A percentile compares a stretch with the other conserved stretches of the same genome.
These are phyloP conservation scores for Emydura subglobosa DNA, from an alignment of 2,113 vertebrate genomes.

Conservation along the genomic window DNA sequence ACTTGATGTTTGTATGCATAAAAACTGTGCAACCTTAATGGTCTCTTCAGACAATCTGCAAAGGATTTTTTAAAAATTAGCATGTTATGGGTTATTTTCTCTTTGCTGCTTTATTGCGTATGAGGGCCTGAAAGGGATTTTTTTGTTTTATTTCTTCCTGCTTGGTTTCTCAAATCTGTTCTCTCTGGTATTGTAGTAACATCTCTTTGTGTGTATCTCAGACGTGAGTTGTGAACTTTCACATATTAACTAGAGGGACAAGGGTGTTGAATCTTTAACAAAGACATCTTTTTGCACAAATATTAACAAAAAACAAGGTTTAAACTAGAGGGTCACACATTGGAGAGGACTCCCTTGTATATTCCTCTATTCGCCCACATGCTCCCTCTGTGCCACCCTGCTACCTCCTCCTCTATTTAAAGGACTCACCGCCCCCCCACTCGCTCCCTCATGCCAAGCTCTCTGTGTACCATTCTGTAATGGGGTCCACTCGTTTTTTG, in stretches of 20 bases:
- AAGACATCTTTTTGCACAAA: neutral
- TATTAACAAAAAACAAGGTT: neutral
- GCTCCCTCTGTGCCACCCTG: neutral
- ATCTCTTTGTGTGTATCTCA: neutral
- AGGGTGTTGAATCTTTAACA: neutral
- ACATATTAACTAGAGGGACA: neutral
- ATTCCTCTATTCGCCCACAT: neutral
- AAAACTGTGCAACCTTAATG: neutral
- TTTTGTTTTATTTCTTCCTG: neutral
- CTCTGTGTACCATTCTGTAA: accelerated
- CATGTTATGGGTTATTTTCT: neutral
- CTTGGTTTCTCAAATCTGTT: neutral
- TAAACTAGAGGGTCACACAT: neutral
- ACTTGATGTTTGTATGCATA: neutral
- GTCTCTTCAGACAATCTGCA: neutral
- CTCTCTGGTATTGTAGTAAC: neutral
- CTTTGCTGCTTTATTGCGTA: neutral
- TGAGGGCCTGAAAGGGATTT: neutral
- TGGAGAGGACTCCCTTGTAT: neutral
- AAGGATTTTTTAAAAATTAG: neutral
- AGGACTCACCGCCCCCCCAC: neutral
- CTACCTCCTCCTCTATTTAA: neutral
- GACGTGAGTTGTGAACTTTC: neutral
- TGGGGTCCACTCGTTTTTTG: neutral
- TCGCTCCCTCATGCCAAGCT: neutral